phyloP scores from a whole-genome alignment of 2,888 invertebrate species.

The Drosophila flavopinicola region DNA sequence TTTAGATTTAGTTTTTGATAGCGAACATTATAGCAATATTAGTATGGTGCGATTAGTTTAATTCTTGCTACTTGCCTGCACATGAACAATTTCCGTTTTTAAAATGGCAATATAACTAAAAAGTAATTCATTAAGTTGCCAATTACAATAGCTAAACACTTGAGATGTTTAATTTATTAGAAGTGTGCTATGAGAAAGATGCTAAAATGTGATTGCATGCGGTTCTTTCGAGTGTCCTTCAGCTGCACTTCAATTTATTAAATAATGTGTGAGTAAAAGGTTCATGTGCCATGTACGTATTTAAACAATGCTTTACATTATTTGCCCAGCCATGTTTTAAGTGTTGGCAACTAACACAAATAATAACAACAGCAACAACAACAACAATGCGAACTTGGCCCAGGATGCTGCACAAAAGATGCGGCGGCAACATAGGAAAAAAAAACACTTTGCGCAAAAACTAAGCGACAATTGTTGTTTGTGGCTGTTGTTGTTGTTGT shows the following conservation, averaged over 20 bases:
- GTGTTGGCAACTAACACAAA: slow-evolving; percentile 53
- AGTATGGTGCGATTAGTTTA: no score
- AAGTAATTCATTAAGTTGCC: no score
- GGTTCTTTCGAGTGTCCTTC: slow-evolving; percentile 21
- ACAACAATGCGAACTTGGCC: slow-evolving; percentile 33
- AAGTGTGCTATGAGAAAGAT: no score
- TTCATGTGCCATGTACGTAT: slow-evolving; percentile 43
- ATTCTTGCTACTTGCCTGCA: no score
- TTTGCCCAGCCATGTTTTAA: slow-evolving; percentile 60
- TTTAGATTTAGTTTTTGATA: slow-evolving; percentile 16
- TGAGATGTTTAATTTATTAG: no score
- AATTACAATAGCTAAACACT: no score
- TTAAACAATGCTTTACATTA: slow-evolving; percentile 64
- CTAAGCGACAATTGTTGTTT: slow-evolving; percentile 68
- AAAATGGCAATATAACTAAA: no score
- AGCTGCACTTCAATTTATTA: slow-evolving; percentile 38
- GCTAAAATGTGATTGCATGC: no score
- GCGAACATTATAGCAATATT: no score
- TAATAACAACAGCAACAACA: slow-evolving; percentile 9
- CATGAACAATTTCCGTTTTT: no score
- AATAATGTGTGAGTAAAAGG: slow-evolving; percentile 47
- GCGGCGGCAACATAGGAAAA: slow-evolving; percentile 24
- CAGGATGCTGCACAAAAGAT: slow-evolving; percentile 42
- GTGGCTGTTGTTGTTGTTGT: slow-evolving; percentile 28
- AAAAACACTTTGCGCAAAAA: slow-evolving; percentile 63